These are phyloP conservation scores for Ariopsis seemanni DNA, from an alignment of 2,113 vertebrate species.

Conservation along the genomic window DNA sequence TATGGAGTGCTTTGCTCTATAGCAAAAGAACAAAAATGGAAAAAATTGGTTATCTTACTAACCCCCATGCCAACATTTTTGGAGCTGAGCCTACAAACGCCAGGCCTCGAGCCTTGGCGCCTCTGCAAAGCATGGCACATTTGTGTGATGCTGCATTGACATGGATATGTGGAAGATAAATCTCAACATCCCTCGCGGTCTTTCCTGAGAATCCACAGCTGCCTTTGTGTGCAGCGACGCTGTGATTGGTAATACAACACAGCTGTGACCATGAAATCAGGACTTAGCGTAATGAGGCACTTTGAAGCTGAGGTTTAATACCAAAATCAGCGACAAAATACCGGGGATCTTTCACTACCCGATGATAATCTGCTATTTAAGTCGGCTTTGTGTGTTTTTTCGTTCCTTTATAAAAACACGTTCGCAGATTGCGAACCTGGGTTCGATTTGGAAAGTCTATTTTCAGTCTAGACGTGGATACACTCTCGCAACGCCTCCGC, in stretches of 20 bases:
- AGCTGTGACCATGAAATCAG: slow-evolving; percentile 82
- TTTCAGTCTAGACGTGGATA: slow-evolving; percentile 67
- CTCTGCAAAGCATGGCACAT: slow-evolving; percentile 18
- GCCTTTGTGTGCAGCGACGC: slow-evolving; percentile 56
- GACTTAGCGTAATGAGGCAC: slow-evolving; percentile 77
- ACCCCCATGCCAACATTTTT: neutral
- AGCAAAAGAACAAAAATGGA: neutral
- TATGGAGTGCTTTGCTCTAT: neutral
- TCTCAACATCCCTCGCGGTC: slow-evolving; percentile 55
- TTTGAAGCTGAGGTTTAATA: slow-evolving; percentile 78
- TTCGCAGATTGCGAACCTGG: slow-evolving; percentile 62
- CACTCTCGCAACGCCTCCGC: slow-evolving; percentile 57
- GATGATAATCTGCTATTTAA: slow-evolving; percentile 77
- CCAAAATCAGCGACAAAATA: slow-evolving; percentile 77
- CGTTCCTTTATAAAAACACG: slow-evolving; percentile 63
- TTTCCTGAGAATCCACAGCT: slow-evolving; percentile 53
- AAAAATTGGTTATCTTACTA: neutral
- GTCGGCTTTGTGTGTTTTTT: slow-evolving; percentile 66
- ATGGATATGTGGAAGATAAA: slow-evolving; percentile 69
- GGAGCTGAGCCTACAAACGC: slow-evolving; percentile 30
- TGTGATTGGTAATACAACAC: slow-evolving; percentile 75
- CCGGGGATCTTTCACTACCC: slow-evolving; percentile 72
- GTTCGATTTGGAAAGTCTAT: slow-evolving; percentile 68
- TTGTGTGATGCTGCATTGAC: slow-evolving; percentile 44
- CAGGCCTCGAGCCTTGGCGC: slow-evolving; percentile 34